Evolutionary conservation across 1,140 invertebrate species (phyloP).

Genomic region (Drosophila fuyamai): DNA sequence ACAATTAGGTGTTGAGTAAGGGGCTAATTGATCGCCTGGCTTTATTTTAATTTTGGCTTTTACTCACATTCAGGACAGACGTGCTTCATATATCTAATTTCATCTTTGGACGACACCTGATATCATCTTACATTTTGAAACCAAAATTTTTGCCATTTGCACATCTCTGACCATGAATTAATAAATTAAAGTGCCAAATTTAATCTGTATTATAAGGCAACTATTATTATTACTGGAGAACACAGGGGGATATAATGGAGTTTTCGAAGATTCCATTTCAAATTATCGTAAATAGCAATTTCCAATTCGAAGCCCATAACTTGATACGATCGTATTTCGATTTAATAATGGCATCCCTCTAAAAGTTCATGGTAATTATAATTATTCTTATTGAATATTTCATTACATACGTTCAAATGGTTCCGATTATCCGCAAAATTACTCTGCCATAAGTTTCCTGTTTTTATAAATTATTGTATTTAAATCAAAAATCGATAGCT

Average conservation of each 20-base stretch:
- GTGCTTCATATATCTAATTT: conserved; percentile 3
- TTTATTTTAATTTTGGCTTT: neutral
- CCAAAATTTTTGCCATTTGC: no score
- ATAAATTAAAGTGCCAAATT: neutral
- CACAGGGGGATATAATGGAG: no score
- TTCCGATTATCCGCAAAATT: no score
- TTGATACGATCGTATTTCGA: neutral
- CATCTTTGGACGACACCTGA: neutral
- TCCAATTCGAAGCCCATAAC: neutral
- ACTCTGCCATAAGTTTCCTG: no score
- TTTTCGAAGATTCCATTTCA: no score
- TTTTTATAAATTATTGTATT: neutral
- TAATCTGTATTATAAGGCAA: neutral
- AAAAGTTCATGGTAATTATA: neutral
- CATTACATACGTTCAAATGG: no score
- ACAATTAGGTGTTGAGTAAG: neutral
- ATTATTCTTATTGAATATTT: no score
- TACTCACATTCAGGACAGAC: neutral
- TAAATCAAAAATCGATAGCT: neutral
- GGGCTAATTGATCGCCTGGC: neutral
- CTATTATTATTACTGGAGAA: neutral
- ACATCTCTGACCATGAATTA: neutral
- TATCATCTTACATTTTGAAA: neutral
- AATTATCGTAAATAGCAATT: no score
- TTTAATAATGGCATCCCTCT: neutral